Conservation (phyloP, 1,140 invertebrate species). For the Stratiolaelaps scimitus region DNA sequence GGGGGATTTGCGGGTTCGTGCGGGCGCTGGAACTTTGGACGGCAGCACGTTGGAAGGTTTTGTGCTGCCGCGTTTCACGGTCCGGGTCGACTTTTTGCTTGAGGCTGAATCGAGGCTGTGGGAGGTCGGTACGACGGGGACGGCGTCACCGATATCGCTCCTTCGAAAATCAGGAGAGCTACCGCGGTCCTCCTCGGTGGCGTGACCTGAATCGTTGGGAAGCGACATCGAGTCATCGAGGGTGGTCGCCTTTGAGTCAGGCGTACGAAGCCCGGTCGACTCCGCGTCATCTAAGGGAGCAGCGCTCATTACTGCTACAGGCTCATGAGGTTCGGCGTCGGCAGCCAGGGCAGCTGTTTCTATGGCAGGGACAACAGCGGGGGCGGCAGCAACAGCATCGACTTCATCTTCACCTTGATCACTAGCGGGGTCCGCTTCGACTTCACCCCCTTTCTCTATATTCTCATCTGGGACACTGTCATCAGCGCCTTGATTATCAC, state of each 20-base stretch:
- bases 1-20: slow-evolving; percentile 25
- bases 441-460: no score
- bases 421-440: no score
- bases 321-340: no score
- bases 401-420: no score
- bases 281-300: slow-evolving; percentile 1
- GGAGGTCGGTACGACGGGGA: neutral
- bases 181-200: slow-evolving; percentile 29
- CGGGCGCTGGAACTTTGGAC: neutral
- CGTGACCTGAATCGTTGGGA: slow-evolving; percentile 26
- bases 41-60: neutral
- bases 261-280: slow-evolving; percentile 12
- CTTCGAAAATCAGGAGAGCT: slow-evolving; percentile 28
- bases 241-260: slow-evolving; percentile 9
- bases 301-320: no score
- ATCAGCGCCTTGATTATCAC: no score
- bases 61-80: neutral
- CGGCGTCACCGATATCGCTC: slow-evolving; percentile 14
- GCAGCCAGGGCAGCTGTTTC: no score
- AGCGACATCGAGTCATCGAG: slow-evolving; percentile 27
- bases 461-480: no score
- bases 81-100: slow-evolving; percentile 27
- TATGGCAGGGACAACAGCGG: no score
- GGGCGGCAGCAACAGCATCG: no score
- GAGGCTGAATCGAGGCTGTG: slow-evolving; percentile 23